phyloP scores from a whole-genome alignment of 2,888 invertebrate species.

The Luffia ferchaultella region DNA sequence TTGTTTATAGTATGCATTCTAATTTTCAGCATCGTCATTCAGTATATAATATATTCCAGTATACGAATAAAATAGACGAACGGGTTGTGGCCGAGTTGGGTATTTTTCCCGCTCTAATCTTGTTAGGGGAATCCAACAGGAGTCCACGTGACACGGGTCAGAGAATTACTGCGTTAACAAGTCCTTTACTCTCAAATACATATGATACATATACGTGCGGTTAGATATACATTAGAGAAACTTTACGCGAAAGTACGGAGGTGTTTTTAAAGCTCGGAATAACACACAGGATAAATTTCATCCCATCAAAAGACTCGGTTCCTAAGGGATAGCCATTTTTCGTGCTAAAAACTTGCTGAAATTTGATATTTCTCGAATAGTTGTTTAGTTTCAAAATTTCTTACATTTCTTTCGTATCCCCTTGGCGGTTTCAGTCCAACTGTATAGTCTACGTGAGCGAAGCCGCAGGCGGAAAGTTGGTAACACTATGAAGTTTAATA shows the following conservation, averaged over 20 bases:
- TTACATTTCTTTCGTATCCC: too few species aligned
- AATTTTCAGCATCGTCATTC: neutral
- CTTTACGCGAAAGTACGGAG: too few species aligned
- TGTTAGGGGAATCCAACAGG: constrained; percentile 47
- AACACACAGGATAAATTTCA: too few species aligned
- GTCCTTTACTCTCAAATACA: constrained; percentile 19
- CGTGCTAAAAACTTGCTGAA: neutral
- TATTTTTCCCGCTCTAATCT: constrained; percentile 50
- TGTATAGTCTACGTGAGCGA: too few species aligned
- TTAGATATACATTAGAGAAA: too few species aligned
- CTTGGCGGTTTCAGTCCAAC: too few species aligned
- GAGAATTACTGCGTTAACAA: constrained; percentile 27
- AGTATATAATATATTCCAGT: neutral
- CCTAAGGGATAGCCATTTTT: neutral
- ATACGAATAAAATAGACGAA: neutral
- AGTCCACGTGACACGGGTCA: constrained; percentile 36
- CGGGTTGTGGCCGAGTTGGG: constrained; percentile 9
- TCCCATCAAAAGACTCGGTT: too few species aligned
- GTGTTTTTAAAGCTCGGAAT: too few species aligned
- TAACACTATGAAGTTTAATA: too few species aligned
- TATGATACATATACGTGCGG: neutral
- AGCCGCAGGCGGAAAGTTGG: too few species aligned
- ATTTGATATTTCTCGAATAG: neutral
- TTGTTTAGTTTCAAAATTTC: too few species aligned
- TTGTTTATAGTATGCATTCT: too few species aligned